Base-by-base conservation (phyloP, 2,113 vertebrate genomes). In the Tringa solitaria region DNA sequence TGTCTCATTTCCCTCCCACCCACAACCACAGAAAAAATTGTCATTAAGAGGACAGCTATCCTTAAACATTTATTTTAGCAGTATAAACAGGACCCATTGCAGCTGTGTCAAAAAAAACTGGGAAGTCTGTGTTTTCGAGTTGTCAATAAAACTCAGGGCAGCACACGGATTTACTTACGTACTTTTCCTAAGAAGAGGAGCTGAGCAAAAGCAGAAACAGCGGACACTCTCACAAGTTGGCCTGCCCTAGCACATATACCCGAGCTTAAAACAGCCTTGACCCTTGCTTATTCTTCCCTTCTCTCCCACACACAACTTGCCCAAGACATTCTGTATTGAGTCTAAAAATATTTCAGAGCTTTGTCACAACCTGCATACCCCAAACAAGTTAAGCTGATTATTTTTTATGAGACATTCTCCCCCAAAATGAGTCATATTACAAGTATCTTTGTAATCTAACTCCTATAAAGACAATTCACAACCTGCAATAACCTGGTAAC, bases 11-110 rank as follows among this genome's bases (percentile, higher is more conserved):
- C 74, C 89, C 74, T 87, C 27, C 95, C 87, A 87, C 91, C 65
- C 84, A 95, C 89, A 91, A 82, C 3, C 3, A 4, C 43, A 91
- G 35, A 76, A 92, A 86, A 76, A 82, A 46, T 17, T 89, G 68
- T 87, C 41, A 63, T 87, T 75, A 75, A 60, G 61, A 84, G 35
- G 51, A 95, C 0, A 89, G 89, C 87, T 75, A 87, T 78, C 61
- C 69, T 94, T 91, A 96, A 97, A 96, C 91, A 97, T 97, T 97
- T 96, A 96, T 91, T 95, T 94, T 91, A 94, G 30, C 72, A 84
- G 14, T 37, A 18, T 97, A 97, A 97, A 97, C 96, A 97, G 33
- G 53, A 79, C 61, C 33, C 35, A 23, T 14, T 64, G 61, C 96
- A 95, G 87, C 93, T 96, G 81, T 33, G 48, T 73, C 32, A 51